Evolutionary conservation across 64 coral and sea anemone species (phyloP), one percentile per base, ranked within the genome.

Genomic region (Stichodactyla helianthus): DNA sequence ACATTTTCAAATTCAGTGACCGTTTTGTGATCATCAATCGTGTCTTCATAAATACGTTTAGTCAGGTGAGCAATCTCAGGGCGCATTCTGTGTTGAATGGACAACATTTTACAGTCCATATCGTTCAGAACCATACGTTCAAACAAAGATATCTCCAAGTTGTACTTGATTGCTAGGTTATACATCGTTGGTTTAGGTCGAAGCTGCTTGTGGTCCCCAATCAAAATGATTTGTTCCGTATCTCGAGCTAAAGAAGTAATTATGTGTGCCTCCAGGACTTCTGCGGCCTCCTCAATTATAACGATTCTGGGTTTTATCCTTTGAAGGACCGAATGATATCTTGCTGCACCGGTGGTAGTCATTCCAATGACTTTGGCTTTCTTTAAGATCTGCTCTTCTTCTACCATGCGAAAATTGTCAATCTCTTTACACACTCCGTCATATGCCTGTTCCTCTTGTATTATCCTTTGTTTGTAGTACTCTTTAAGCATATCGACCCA

Each of bases 181-280:
- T 90, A 86, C 17, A 97, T 88, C 0, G 91, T 88, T 52, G 94
- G 88, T 67, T 97, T 97, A 1, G 94, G 94, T 52, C 94, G 88
- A 1, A 97, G 85, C 68, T 97, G 94, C 70, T 93, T 97, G 77
- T 97, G 94, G 55, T 97, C 94, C 53, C 94, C 94, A 81, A 97
- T 97, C 28, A 97, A 77, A 80, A 97, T 90, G 0, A 83, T 54
- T 53, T 97, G 94, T n/a, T 97, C 82, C 74, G 91, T 93, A 0
- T 82, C 84, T 52, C 89, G 52, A 1, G 94, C 84, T 53, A 97
- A 83, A 78, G 94, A 90, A 19, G 91, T 97, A 18, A 97, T 71
- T 44, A 97, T 97, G 53, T 97, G 94, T 6, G 94, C 88, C 85
- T 97, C 94, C 76, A 97, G 78, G 0, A 97, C 94, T 79, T 97